Evolutionary conservation across 2,113 vertebrate genomes (phyloP).

Genomic region (Corythornis madagascariensis): DNA sequence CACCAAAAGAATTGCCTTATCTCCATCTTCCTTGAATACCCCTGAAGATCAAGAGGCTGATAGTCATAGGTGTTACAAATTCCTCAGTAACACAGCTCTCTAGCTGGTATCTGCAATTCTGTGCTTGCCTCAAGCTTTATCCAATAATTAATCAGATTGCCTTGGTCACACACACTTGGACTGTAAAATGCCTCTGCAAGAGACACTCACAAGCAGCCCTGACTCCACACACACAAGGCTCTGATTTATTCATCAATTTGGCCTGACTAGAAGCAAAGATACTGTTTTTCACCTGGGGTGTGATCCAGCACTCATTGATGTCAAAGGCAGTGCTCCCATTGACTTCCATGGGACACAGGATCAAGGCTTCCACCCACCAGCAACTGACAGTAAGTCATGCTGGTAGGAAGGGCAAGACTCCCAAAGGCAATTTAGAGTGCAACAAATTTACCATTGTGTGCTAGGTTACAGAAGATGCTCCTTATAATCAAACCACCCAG

Average conservation of each 20-base stretch:
- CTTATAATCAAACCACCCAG: neutral
- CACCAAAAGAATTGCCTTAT: slow-evolving; percentile 36
- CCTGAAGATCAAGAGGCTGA: slow-evolving; percentile 59
- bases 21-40: slow-evolving; percentile 33
- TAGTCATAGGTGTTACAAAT: slow-evolving; percentile 62
- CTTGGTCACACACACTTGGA: slow-evolving; percentile 3
- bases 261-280: neutral
- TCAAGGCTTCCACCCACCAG: slow-evolving; percentile 21
- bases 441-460: neutral
- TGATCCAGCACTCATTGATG: slow-evolving; percentile 29
- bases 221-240: neutral
- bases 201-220: neutral
- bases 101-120: slow-evolving; percentile 39
- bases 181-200: slow-evolving; percentile 12
- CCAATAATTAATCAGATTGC: slow-evolving; percentile 70
- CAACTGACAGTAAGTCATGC: neutral
- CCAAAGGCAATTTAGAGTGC: neutral
- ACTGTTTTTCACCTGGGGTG: slow-evolving; percentile 34
- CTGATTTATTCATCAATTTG: slow-evolving; percentile 53
- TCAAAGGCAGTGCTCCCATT: slow-evolving; percentile 4
- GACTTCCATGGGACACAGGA: neutral
- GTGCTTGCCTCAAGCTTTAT: slow-evolving; percentile 44
- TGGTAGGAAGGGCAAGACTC: neutral
- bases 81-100: slow-evolving; percentile 24
- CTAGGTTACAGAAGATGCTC: neutral